Evolutionary conservation across 2,797 vertebrate genomes (phyloP).

Genomic region (Adrianichthys oophorus): DNA sequence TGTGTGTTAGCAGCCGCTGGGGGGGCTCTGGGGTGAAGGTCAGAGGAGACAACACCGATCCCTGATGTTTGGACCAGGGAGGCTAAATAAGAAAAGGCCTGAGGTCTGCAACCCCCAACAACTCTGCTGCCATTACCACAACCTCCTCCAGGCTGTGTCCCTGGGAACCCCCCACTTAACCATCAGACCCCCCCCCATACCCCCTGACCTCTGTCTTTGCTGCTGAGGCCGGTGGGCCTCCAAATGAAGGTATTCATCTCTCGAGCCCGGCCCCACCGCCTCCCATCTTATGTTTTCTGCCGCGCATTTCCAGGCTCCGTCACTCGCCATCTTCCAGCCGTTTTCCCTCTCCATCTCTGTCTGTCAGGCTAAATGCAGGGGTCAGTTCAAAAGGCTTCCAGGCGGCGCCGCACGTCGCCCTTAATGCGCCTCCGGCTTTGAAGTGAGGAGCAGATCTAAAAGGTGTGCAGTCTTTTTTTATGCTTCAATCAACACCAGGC

Average conservation of each 20-base stretch:
- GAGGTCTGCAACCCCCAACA: conserved; percentile 25
- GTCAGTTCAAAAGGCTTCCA: conserved; percentile 70
- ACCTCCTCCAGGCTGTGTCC: conserved; percentile 20
- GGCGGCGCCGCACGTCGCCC: conserved; percentile 49
- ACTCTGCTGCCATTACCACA: conserved; percentile 1
- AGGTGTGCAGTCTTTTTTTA: conserved; percentile 42
- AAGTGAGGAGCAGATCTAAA: conserved; percentile 58
- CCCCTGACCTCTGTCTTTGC: conserved; percentile 52
- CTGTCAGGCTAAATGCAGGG: conserved; percentile 58
- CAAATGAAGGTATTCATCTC: conserved; percentile 52
- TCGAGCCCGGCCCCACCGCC: conserved; percentile 8
- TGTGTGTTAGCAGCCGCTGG: conserved; percentile 49
- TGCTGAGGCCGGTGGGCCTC: conserved; percentile 45
- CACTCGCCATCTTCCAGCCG: conserved; percentile 38
- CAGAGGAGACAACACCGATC: conserved; percentile 17
- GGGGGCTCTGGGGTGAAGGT: conserved; percentile 23
- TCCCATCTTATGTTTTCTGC: conserved; percentile 26
- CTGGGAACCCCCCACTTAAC: neutral
- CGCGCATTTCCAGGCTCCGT: conserved; percentile 39
- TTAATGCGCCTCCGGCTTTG: conserved; percentile 60
- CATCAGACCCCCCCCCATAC: neutral
- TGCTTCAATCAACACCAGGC: conserved; percentile 11
- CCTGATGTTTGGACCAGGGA: conserved; percentile 37
- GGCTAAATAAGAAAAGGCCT: conserved; percentile 37
- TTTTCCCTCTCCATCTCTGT: conserved; percentile 40